Evolutionary conservation across 2,888 invertebrate genomes (phyloP).

Genomic region (Drosophila melanosoma): DNA sequence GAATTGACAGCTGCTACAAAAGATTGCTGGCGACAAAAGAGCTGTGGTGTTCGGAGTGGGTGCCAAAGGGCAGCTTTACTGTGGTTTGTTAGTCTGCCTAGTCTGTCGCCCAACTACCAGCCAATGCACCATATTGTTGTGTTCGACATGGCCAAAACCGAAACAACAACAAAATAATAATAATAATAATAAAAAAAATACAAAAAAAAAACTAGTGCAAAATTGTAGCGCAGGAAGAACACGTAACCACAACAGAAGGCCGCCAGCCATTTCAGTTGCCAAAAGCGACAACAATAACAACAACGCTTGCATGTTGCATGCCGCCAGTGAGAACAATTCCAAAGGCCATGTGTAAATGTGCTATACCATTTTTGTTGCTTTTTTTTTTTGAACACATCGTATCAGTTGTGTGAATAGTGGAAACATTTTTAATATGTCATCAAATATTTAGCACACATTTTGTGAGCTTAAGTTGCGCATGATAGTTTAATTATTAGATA

Average conservation of each 20-base stretch:
- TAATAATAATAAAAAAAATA: background rate
- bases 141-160: constrained; percentile 63
- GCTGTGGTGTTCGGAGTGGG: constrained; percentile 23
- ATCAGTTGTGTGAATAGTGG: constrained; percentile 51
- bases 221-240: constrained; percentile 56
- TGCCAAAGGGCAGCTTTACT: constrained; percentile 4
- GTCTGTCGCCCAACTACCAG: background rate
- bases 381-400: constrained; percentile 27
- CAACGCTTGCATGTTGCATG: constrained; percentile 51
- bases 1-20: constrained; percentile 54
- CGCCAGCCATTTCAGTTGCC: constrained; percentile 76
- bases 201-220: constrained; percentile 33
- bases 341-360: constrained; percentile 78
- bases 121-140: constrained; percentile 60
- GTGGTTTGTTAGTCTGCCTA: constrained; percentile 44
- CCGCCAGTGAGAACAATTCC: constrained; percentile 71
- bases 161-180: constrained; percentile 9
- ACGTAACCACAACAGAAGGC: constrained; percentile 73
- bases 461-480: background rate
- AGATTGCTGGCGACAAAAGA: constrained; percentile 57
- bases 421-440: constrained; percentile 35
- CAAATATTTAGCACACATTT: constrained; percentile 7
- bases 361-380: constrained; percentile 53
- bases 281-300: constrained; percentile 55
- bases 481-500: background rate